Evolutionary conservation across 1,140 invertebrate species (phyloP).

Genomic region (Nymphalis io): DNA sequence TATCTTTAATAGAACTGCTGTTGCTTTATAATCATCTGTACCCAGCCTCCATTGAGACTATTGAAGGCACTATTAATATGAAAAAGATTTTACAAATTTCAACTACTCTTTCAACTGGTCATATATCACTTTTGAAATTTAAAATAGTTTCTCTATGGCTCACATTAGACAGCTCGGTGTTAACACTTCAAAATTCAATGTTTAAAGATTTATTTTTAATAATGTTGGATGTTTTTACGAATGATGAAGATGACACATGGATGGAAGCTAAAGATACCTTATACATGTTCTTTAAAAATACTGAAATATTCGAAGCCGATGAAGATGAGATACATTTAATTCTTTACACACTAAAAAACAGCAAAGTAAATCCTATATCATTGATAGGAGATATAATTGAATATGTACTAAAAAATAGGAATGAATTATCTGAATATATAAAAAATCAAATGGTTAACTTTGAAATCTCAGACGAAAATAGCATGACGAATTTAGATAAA

Average conservation of each 20-base stretch:
- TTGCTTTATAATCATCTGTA: conserved; percentile 80
- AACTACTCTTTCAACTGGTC: conserved; percentile 53
- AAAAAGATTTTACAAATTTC: conserved; percentile 75
- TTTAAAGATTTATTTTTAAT: conserved; percentile 82
- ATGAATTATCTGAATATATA: conserved; percentile 57
- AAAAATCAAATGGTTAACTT: conserved; percentile 62
- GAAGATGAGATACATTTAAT: conserved; percentile 85
- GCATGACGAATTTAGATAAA: conserved; percentile 59
- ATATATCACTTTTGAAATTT: conserved; percentile 81
- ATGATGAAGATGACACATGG: conserved; percentile 70
- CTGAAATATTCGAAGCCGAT: conserved; percentile 83
- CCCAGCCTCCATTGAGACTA: conserved; percentile 79
- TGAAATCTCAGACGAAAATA: conserved; percentile 55
- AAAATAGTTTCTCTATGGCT: conserved; percentile 85
- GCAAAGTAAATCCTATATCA: conserved; percentile 53
- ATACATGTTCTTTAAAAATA: conserved; percentile 81
- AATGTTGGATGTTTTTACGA: conserved; percentile 81
- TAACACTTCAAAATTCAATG: conserved; percentile 81
- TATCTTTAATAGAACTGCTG: conserved; percentile 81
- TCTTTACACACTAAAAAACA: conserved; percentile 79
- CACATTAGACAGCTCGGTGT: conserved; percentile 80
- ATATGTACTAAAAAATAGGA: conserved; percentile 56
- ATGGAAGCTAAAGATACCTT: conserved; percentile 72
- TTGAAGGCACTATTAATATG: conserved; percentile 74
- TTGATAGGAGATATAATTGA: conserved; percentile 69